Conservation (phyloP, 2,113 vertebrate genomes). For the Colistium nudipinnis region DNA sequence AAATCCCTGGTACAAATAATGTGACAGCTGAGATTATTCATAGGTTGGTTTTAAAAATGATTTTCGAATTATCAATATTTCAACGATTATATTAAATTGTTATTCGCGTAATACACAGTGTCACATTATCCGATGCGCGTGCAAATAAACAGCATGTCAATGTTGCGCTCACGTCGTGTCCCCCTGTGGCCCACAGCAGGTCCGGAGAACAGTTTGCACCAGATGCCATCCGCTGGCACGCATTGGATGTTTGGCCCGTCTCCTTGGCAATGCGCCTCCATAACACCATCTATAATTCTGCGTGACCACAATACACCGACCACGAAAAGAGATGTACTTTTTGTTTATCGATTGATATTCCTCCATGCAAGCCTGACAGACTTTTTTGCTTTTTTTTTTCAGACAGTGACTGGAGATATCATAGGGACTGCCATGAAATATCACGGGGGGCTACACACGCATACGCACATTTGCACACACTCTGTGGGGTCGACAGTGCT, state of each 20-base stretch:
- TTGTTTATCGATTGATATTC: constrained; percentile 14
- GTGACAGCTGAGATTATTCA: too few species aligned
- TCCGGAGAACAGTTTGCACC: too few species aligned
- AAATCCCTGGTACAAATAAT: too few species aligned
- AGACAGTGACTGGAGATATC: too few species aligned
- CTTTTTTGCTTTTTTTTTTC: too few species aligned
- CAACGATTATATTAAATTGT: too few species aligned
- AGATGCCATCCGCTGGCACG: constrained; percentile 13
- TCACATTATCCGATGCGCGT: background rate
- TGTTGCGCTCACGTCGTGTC: background rate
- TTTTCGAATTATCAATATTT: too few species aligned
- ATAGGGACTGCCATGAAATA: too few species aligned
- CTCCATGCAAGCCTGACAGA: background rate
- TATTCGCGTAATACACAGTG: too few species aligned
- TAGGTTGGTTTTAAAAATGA: too few species aligned
- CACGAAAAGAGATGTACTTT: constrained; percentile 1
- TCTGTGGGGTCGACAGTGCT: background rate
- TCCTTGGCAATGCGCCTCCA: background rate
- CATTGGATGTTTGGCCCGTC: background rate
- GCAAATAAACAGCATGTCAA: background rate
- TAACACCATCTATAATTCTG: background rate
- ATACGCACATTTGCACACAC: background rate
- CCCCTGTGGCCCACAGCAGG: background rate
- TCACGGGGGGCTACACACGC: background rate
- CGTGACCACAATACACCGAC: constrained; percentile 8